Evolutionary conservation across 1,140 invertebrate genomes (phyloP).

Genomic region (Caerostris darwini): DNA sequence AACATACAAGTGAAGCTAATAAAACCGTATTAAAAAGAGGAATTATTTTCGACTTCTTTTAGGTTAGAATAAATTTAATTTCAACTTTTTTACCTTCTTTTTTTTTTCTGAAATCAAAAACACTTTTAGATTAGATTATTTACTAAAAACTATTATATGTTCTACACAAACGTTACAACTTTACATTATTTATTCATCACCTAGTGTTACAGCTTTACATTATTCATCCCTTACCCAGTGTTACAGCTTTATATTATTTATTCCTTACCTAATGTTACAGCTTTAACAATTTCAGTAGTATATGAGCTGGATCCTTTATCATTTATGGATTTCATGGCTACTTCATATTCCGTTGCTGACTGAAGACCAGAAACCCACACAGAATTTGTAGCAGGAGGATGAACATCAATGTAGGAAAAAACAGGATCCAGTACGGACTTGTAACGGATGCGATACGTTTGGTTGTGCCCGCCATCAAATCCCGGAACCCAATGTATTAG

Average conservation of each 20-base stretch:
- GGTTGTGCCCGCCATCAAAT: conserved; percentile 95
- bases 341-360: conserved; percentile 92
- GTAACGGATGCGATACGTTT: conserved; percentile 91
- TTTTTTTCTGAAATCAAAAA: too few species aligned
- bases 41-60: too few species aligned
- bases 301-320: conserved; percentile 91
- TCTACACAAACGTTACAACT: too few species aligned
- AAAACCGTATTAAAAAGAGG: too few species aligned
- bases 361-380: conserved; percentile 88
- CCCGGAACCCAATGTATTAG: conserved; percentile 95
- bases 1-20: too few species aligned
- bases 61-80: too few species aligned
- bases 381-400: conserved; percentile 87
- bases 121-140: too few species aligned
- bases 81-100: too few species aligned
- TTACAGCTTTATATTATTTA: background rate
- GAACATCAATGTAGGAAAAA: conserved; percentile 85
- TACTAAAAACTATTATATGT: too few species aligned
- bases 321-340: conserved; percentile 94
- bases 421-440: conserved; percentile 80
- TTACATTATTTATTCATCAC: too few species aligned
- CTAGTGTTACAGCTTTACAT: too few species aligned
- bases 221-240: background rate
- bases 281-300: conserved; percentile 89
- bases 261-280: conserved; percentile 88